These are phyloP conservation scores for Pangasius krempfi DNA, from an alignment of 2,797 vertebrate genomes.

Conservation along the genomic window DNA sequence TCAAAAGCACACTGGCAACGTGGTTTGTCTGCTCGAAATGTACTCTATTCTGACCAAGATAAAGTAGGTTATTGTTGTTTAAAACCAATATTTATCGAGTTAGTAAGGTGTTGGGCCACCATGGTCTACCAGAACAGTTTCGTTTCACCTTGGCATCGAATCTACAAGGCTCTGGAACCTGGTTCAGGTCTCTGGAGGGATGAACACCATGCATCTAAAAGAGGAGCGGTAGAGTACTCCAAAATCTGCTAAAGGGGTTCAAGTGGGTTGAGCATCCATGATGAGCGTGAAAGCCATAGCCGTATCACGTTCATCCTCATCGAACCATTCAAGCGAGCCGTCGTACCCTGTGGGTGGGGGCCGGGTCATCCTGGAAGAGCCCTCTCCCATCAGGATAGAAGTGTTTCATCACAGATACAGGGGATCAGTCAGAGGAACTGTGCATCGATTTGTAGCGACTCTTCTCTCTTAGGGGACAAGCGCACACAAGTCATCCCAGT, in stretches of 20 bases:
- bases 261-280: neutral
- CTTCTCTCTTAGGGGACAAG: neutral
- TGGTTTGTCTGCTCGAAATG: neutral
- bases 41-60: neutral
- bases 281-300: neutral
- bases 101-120: neutral
- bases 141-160: neutral
- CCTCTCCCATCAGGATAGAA: neutral
- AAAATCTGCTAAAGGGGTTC: neutral
- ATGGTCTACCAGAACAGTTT: neutral
- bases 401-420: neutral
- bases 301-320: neutral
- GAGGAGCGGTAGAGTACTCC: neutral
- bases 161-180: neutral
- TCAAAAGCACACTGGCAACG: neutral
- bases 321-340: neutral
- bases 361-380: neutral
- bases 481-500: neutral
- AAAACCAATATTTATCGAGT: neutral
- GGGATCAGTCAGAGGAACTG: neutral
- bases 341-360: neutral
- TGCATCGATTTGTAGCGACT: no score
- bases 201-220: neutral
- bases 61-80: neutral
- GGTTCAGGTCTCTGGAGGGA: neutral